Base-by-base conservation (phyloP, 1,140 invertebrate species). In the Oreohelix idahoensis region DNA sequence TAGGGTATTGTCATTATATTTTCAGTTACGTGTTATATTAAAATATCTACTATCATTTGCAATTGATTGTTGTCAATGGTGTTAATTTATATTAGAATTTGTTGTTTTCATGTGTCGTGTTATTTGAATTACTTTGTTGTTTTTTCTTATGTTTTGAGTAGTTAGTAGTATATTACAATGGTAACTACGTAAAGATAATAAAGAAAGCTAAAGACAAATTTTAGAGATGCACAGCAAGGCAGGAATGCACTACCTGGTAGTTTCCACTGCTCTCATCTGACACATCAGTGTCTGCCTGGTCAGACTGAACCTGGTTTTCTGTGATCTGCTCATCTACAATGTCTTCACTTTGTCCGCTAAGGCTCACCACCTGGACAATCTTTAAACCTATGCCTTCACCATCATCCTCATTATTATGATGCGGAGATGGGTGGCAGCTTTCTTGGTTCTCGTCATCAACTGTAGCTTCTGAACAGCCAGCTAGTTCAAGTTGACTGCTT, bases 351-450 rank as follows among this genome's bases (percentile, higher is more conserved):
- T 87, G 86, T 35, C 88, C 88, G 49, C 86, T 82, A 26, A 90
- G 78, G 83, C 89, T 90, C 23, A 89, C 86, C 51, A 90, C 89
- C 49, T 89, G 86, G 10, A 89, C 86, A 38, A 90, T 90, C 82
- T 90, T 90, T 39, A 90, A 76, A 26, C 88, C 87, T 49, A 88
- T 87, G 75, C 84, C 84, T 58, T 86, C 84, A 66, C 80, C 82
- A 23, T 77, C 32, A 77, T 77, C 45, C 71, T 74, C 38, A 74
- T 11, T 13, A 15, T 5, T 20, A 32, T 32, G 70, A 39, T 38
- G 36, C 2, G 36, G 26, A n/a, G 17, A 13, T 8, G 23, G 36
- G 8, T 74, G 38, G 23, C 42, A 45, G 26, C n/a, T 26, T 38
- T 42, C 8, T 36, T 42, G 71, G 29, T 20, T 66, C 20, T 73